Evolutionary conservation across 1,140 invertebrate genomes (phyloP).

Genomic region (Drosophila santomea): DNA sequence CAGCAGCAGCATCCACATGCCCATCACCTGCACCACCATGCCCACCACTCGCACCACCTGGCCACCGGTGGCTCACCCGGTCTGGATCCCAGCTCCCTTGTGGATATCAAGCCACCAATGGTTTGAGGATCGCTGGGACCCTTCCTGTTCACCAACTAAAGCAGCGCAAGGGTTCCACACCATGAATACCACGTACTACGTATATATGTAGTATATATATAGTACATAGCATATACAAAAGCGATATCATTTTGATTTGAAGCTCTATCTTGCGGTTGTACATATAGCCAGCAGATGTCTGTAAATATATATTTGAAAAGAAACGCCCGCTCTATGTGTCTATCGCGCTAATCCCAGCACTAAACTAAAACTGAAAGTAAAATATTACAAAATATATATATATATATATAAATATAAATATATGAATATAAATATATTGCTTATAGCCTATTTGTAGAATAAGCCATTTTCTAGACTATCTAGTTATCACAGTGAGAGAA

Average conservation of each 20-base stretch:
- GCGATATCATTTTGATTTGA: slow-evolving; percentile 1
- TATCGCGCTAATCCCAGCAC: slow-evolving; percentile 13
- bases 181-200: neutral
- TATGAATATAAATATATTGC: slow-evolving; percentile 20
- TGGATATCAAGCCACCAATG: slow-evolving; percentile 84
- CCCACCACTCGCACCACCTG: slow-evolving; percentile 78
- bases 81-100: slow-evolving; percentile 65
- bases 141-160: slow-evolving; percentile 82
- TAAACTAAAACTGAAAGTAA: slow-evolving; percentile 4
- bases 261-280: slow-evolving; percentile 24
- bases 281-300: slow-evolving; percentile 38
- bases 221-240: neutral
- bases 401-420: neutral
- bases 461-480: slow-evolving; percentile 33
- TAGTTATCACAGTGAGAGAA: slow-evolving; percentile 3
- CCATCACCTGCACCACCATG: slow-evolving; percentile 77
- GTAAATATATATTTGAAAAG: slow-evolving; percentile 14
- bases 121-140: slow-evolving; percentile 84
- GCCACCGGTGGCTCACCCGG: slow-evolving; percentile 66
- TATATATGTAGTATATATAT: no score
- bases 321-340: slow-evolving; percentile 27
- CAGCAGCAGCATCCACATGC: slow-evolving; percentile 76
- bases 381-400: neutral
- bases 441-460: slow-evolving; percentile 34
- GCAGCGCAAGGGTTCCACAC: slow-evolving; percentile 66